These are phyloP conservation scores for Solen grandis DNA, from an alignment of 1,140 invertebrate genomes.

Conservation along the genomic window DNA sequence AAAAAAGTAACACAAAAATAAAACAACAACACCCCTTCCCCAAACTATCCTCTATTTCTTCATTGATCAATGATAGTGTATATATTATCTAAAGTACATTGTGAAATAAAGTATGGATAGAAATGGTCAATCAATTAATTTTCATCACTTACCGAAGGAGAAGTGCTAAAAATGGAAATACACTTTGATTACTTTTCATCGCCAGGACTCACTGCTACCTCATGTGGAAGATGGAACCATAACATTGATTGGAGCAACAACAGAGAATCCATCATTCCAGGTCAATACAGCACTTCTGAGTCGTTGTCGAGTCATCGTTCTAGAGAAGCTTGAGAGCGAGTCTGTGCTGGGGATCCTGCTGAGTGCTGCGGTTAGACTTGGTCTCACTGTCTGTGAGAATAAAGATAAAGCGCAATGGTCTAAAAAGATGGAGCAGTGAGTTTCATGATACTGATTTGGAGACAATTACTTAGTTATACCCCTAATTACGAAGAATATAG, in stretches of 20 bases:
- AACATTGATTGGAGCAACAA: conserved; percentile 91
- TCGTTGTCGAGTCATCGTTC: conserved; percentile 86
- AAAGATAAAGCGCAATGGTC: too few species aligned
- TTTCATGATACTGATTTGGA: neutral
- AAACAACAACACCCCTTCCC: too few species aligned
- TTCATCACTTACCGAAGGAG: too few species aligned
- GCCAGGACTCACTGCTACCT: conserved; percentile 87
- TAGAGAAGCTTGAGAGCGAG: conserved; percentile 86
- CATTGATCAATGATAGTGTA: too few species aligned
- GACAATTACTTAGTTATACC: neutral
- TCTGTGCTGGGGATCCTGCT: conserved; percentile 85
- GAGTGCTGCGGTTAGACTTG: conserved; percentile 82
- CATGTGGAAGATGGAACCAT: conserved; percentile 91
- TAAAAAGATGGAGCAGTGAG: too few species aligned
- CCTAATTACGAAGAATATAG: too few species aligned
- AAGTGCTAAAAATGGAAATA: too few species aligned
- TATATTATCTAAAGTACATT: too few species aligned
- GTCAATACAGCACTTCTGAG: conserved; percentile 90
- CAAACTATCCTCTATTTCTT: too few species aligned
- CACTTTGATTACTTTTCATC: neutral
- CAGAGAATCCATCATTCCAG: conserved; percentile 93
- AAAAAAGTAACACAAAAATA: too few species aligned
- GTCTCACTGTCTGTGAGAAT: conserved; percentile 34
- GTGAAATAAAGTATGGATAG: too few species aligned
- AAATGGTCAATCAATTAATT: too few species aligned